phyloP scores from a whole-genome alignment of 2,888 invertebrate species.

The Lasioglossum oenotherae region DNA sequence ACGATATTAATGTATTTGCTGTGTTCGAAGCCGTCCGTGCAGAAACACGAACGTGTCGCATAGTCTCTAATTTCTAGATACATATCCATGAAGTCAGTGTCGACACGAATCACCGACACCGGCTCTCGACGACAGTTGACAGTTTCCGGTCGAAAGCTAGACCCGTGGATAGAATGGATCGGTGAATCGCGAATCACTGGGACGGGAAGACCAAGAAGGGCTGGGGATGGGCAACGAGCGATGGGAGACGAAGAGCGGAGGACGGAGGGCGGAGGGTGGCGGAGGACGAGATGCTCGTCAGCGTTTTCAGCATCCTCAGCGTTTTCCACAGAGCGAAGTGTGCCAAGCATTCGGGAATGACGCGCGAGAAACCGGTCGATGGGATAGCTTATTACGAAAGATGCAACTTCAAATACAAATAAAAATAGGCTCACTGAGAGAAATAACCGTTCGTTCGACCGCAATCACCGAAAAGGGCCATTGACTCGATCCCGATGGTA shows the following conservation, averaged over 20 bases:
- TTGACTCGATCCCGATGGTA: neutral
- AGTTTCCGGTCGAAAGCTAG: neutral
- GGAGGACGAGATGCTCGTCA: neutral
- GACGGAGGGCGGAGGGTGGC: neutral
- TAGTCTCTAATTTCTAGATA: neutral
- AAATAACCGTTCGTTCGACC: neutral
- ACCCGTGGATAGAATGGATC: neutral
- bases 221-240: neutral
- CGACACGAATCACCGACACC: neutral
- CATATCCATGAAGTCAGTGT: neutral
- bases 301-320: neutral
- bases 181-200: neutral
- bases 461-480: neutral
- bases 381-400: conserved; percentile 58
- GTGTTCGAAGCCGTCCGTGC: neutral
- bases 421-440: conserved; percentile 41
- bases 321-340: conserved; percentile 32
- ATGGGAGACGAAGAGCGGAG: too few relatives aligned
- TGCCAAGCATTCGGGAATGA: conserved; percentile 40
- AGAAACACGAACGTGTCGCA: neutral
- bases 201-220: neutral
- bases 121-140: neutral
- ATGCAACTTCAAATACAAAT: conserved; percentile 33
- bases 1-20: neutral
- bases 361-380: conserved; percentile 62